Base-by-base conservation (phyloP, 2,113 vertebrate genomes). In the Stictonetta naevosa region DNA sequence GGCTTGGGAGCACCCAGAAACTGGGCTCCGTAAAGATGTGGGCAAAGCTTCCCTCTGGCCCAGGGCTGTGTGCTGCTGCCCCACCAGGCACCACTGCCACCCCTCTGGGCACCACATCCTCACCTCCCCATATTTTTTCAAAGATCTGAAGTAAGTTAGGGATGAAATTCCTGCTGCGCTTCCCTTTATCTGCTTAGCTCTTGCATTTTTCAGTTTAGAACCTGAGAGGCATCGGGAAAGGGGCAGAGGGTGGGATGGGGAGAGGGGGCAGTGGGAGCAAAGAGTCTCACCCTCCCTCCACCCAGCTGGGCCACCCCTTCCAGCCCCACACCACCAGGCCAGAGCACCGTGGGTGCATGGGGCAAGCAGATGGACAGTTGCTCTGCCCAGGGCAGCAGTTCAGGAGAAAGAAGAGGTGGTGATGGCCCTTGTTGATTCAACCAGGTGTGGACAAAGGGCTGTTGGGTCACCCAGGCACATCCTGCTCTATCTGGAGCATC, bases 361-460 rank as follows among this genome's bases (percentile, higher is more conserved):
- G 8, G 4, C 38, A 76, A 64, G 46, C 19, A 55, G 26, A 63
- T 19, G 7, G 7, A 22, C 33, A 52, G 68, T 15, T 62, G 19
- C 59, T 83, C 17, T 23, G 25, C 36, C 26, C 14, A 2, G 10
- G 8, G 36, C 63, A 91, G 6, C 46, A 44, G 16, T 7, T 13
- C 48, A 19, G 19, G 52, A 42, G 72, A 52, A 75, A 44, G 46
- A 85, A 21, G 23, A 72, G 22, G 75, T 60, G 71, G 5, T 0
- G 4, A 0, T 4, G 6, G 8, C 59, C 33, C 16, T 55, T 31
- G 4, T 0, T 0, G 1, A 6, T 83, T 60, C 42, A 74, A 89
- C 33, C 8, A 2, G 6, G 48, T 60, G 19, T 22, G 38, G 31
- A 17, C 1, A 3, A 71, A 50, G 80, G 60, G 33, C 44, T 8